Base-by-base conservation (phyloP, 2,888 invertebrate genomes). In the Brachyptera risi region DNA sequence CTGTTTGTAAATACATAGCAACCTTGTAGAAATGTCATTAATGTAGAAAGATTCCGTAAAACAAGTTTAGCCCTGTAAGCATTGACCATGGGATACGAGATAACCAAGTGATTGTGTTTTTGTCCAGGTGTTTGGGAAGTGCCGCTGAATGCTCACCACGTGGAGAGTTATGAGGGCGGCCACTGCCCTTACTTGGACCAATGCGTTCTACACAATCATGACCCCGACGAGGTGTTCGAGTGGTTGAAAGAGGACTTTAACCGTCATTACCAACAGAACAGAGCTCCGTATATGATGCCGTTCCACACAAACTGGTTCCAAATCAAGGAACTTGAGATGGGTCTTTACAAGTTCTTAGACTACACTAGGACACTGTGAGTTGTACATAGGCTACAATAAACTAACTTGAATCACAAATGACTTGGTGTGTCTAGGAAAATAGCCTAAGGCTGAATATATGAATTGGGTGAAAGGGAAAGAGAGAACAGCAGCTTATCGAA, bases 241-340 rank as follows among this genome's bases (percentile, higher is more conserved):
- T 95, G 94, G 94, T 79, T 94, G 24, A 87, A 89, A 72, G 92
- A 93, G 77, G 94, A 95, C 74, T 95, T 94, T 75, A 83, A 81
- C 64, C 80, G 92, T 24, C 83, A 89, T 74, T 93, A 92, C 71
- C 87, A 90, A 27, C 92, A 92, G 73, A 93, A 93, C 74, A 82
- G 88, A 65, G 92, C 93, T 1, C 92, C 93, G 0, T 94, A 94
- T 75, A 92, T 93, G 92, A 92, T 94, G 92, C 87, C 94, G 0
- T 90, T 94, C 84, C 96, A 96, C 73, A 95, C 96, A 1, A 95
- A 94, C 76, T 96, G 96, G 96, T 96, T 96, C 80, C 92, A 88
- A 73, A 91, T 88, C 68, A 91, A 89, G 71, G 90, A 85, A 69
- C 78, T 92, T 11, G 92, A 92, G 72, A 79, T 79, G 62, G 94